Conservation (phyloP, 2,888 invertebrate genomes). For the Mimumesa dahlbomi region DNA sequence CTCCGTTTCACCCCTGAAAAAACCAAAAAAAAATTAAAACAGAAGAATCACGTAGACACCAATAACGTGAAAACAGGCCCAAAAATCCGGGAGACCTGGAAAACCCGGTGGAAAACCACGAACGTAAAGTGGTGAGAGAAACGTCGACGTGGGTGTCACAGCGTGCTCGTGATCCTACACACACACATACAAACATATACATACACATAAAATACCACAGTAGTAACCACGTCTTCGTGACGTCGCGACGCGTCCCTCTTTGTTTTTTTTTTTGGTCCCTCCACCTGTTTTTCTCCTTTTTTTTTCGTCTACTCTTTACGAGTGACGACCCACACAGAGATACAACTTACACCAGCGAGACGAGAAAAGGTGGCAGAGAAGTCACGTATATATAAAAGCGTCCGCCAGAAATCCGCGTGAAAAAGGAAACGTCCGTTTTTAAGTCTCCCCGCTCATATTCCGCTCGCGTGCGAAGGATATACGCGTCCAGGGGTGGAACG, state of each 20-base stretch:
- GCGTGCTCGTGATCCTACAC: neutral
- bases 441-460: conserved; percentile 65
- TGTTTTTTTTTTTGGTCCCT: too few relatives aligned
- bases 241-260: too few relatives aligned
- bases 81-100: too few relatives aligned
- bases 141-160: too few relatives aligned
- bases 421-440: conserved; percentile 53
- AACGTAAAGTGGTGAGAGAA: too few relatives aligned
- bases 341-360: neutral
- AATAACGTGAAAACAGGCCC: too few relatives aligned
- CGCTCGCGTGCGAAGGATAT: conserved; percentile 66
- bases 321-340: neutral
- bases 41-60: too few relatives aligned
- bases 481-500: conserved; percentile 18
- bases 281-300: too few relatives aligned
- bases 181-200: too few relatives aligned
- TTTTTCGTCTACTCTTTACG: neutral
- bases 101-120: too few relatives aligned
- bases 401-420: conserved; percentile 61
- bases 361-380: neutral
- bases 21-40: too few relatives aligned
- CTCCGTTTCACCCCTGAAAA: too few relatives aligned
- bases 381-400: conserved; percentile 60
- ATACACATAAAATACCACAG: neutral
- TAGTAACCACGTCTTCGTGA: neutral